Evolutionary conservation across 2,797 vertebrate genomes (phyloP).

Genomic region (Serranus cabrilla): DNA sequence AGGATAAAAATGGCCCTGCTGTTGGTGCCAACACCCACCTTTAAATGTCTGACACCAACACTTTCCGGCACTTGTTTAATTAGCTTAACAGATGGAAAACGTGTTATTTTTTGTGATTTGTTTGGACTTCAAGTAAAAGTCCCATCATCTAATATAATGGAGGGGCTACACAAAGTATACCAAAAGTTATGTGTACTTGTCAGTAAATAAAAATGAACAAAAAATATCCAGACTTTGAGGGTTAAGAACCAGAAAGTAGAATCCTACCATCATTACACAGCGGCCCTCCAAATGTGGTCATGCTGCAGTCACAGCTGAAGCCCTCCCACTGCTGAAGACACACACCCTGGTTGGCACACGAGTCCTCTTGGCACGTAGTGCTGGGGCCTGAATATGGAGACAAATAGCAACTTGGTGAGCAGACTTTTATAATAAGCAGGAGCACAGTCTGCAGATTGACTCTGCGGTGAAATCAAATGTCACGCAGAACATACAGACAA

Average conservation of each 20-base stretch:
- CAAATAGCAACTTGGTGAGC: constrained; percentile 40
- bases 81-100: constrained; percentile 33
- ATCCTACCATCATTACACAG: constrained; percentile 97
- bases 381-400: constrained; percentile 91
- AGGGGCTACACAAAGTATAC: background rate
- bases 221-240: background rate
- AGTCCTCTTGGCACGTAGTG: constrained; percentile 98
- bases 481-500: constrained; percentile 42
- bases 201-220: background rate
- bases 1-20: constrained; percentile 40
- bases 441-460: constrained; percentile 31
- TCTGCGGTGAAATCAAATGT: constrained; percentile 46
- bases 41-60: constrained; percentile 29
- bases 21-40: constrained; percentile 57
- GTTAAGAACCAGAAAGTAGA: background rate
- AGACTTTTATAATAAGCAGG: constrained; percentile 20
- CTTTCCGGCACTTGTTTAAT: constrained; percentile 35
- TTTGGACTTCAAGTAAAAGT: background rate
- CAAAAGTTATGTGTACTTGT: background rate
- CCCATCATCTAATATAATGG: too few relatives aligned
- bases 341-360: constrained; percentile 97
- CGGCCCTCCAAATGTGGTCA: constrained; percentile 97
- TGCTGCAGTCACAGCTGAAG: constrained; percentile 98
- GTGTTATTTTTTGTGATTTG: constrained; percentile 13
- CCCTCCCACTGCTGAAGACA: constrained; percentile 99